Evolutionary conservation across 2,797 vertebrate species (phyloP).

Genomic region (Alosa sapidissima): DNA sequence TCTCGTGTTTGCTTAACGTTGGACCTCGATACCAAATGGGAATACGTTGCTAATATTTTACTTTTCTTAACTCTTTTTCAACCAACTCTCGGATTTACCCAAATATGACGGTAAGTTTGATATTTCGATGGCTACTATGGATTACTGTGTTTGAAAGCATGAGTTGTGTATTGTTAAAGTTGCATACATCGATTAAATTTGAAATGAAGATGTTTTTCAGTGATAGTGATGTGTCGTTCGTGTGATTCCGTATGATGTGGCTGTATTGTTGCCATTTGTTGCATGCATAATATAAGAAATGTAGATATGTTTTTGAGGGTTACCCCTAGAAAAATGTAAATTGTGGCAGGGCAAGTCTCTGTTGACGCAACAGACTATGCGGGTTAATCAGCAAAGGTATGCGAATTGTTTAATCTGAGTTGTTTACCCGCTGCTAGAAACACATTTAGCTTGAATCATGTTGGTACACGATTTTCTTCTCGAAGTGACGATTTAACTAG

Average conservation of each 20-base stretch:
- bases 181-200: background rate
- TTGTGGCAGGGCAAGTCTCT: background rate
- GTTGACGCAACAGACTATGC: background rate
- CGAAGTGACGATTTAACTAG: background rate
- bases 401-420: background rate
- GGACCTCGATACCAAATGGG: slow-evolving; percentile 19
- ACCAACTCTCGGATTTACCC: slow-evolving; percentile 59
- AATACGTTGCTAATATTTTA: slow-evolving; percentile 33
- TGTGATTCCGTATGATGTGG: background rate
- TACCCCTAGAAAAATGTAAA: background rate
- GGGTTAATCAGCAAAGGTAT: slow-evolving; percentile 21
- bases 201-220: background rate
- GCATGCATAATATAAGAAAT: background rate
- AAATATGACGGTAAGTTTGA: slow-evolving; percentile 75
- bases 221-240: background rate
- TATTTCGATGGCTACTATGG: background rate
- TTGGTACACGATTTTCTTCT: background rate
- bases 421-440: background rate
- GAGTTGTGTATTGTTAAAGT: background rate
- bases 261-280: background rate
- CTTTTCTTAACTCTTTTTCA: slow-evolving; percentile 31
- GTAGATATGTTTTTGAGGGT: background rate
- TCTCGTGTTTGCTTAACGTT: background rate
- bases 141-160: background rate
- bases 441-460: background rate